Percentiles rank a stretch among this genome's conserved stretches.
These are phyloP conservation scores for Drosophila kuntzei DNA, from an alignment of 2,888 invertebrate species.

Conservation along the genomic window DNA sequence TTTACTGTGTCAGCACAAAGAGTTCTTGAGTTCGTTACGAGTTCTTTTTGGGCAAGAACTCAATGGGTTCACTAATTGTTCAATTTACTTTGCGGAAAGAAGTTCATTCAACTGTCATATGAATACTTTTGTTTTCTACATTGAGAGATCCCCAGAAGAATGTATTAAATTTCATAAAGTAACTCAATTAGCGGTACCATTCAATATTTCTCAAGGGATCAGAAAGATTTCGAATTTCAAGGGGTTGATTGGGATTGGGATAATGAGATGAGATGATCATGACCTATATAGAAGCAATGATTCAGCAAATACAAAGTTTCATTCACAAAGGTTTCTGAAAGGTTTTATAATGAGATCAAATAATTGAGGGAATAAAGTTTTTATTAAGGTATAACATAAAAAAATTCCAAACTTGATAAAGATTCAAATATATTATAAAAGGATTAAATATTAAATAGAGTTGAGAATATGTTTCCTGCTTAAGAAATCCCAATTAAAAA, in stretches of 20 bases:
- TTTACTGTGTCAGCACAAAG: background rate
- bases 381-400: background rate
- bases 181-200: slow-evolving; percentile 13
- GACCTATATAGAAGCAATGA: slow-evolving; percentile 8
- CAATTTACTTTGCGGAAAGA: background rate
- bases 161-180: slow-evolving; percentile 14
- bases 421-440: too few relatives aligned
- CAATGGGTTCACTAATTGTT: slow-evolving; percentile 22
- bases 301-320: background rate
- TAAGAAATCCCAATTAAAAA: too few relatives aligned
- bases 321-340: background rate
- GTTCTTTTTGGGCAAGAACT: background rate
- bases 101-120: slow-evolving; percentile 22
- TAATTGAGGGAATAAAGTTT: background rate
- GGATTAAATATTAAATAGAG: too few relatives aligned
- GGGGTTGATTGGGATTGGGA: background rate
- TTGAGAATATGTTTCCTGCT: too few relatives aligned
- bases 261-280: background rate
- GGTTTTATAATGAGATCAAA: background rate
- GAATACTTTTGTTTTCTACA: slow-evolving; percentile 18
- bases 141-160: background rate
- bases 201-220: slow-evolving; percentile 1
- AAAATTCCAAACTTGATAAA: background rate
- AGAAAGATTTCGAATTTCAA: background rate
- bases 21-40: background rate